Evolutionary conservation across 2,113 vertebrate species (phyloP).

Genomic region (Percopsis transmontana): DNA sequence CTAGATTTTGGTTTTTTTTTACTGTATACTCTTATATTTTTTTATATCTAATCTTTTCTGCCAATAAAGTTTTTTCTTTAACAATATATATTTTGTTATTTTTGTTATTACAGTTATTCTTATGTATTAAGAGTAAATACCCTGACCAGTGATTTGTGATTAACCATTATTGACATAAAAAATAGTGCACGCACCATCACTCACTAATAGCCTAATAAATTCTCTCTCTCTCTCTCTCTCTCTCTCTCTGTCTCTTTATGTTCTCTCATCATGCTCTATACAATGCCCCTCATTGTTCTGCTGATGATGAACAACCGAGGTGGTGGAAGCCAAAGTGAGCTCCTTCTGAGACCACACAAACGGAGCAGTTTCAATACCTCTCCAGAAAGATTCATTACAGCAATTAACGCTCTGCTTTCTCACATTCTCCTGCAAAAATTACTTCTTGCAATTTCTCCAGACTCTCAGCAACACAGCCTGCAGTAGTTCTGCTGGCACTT

Average conservation of each 20-base stretch:
- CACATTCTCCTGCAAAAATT: slow-evolving; percentile 55
- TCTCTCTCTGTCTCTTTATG: slow-evolving; percentile 8
- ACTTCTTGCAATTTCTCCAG: slow-evolving; percentile 39
- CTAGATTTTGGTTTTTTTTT: too few species aligned
- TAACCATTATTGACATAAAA: neutral
- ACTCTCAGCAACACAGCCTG: slow-evolving; percentile 35
- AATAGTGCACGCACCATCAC: too few species aligned
- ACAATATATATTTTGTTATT: too few species aligned
- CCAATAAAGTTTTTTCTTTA: too few species aligned
- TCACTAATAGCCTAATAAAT: too few species aligned
- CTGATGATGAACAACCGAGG: slow-evolving; percentile 66
- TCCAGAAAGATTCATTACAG: slow-evolving; percentile 77
- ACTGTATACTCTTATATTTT: too few species aligned
- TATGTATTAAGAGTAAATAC: too few species aligned
- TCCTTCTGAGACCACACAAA: slow-evolving; percentile 62
- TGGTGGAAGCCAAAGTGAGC: slow-evolving; percentile 59
- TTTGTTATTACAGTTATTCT: too few species aligned
- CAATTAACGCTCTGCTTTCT: slow-evolving; percentile 72
- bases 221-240: neutral
- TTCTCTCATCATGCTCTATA: slow-evolving; percentile 59
- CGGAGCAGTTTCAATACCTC: slow-evolving; percentile 66
- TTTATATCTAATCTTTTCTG: too few species aligned
- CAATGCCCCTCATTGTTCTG: slow-evolving; percentile 58
- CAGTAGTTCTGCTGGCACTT: slow-evolving; percentile 33
- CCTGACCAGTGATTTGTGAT: neutral